Conservation (phyloP, 1,140 invertebrate genomes). For the Bactericera cockerelli region DNA sequence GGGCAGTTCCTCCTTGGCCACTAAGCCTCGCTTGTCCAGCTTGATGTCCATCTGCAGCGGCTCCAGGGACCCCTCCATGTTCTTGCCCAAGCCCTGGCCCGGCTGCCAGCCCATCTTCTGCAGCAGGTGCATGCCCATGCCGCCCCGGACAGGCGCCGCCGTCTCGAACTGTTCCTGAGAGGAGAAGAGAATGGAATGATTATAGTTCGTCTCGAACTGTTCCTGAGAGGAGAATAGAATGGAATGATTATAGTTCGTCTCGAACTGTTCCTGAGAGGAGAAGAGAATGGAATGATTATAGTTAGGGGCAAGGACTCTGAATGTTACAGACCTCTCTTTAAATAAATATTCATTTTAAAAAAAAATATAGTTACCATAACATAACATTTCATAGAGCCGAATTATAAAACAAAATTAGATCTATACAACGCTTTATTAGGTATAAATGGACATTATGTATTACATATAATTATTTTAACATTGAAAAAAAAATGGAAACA, state of each 20-base stretch:
- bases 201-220: constrained; percentile 48
- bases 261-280: constrained; percentile 60
- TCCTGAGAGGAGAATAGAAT: constrained; percentile 40
- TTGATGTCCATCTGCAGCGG: constrained; percentile 84
- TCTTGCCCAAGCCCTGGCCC: constrained; percentile 86
- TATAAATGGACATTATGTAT: too few relatives aligned
- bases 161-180: constrained; percentile 68
- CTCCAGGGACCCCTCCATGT: constrained; percentile 76
- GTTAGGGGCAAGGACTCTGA: too few relatives aligned
- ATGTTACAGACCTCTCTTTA: too few relatives aligned
- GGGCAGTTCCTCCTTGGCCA: constrained; percentile 26
- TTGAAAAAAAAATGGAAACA: too few relatives aligned
- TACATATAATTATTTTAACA: too few relatives aligned
- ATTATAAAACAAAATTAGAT: too few relatives aligned
- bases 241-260: constrained; percentile 28
- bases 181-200: constrained; percentile 1
- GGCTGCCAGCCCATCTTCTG: constrained; percentile 98
- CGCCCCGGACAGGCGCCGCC: constrained; percentile 70
- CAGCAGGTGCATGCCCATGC: constrained; percentile 88
- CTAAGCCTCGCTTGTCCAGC: constrained; percentile 63
- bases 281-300: background rate
- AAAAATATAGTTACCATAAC: background rate
- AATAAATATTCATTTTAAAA: too few relatives aligned
- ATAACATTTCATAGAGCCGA: background rate
- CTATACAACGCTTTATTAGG: too few relatives aligned